Evolutionary conservation across 53 echinoderm and acorn worm species (phyloP).

Genomic region (Paracentrotus lividus): DNA sequence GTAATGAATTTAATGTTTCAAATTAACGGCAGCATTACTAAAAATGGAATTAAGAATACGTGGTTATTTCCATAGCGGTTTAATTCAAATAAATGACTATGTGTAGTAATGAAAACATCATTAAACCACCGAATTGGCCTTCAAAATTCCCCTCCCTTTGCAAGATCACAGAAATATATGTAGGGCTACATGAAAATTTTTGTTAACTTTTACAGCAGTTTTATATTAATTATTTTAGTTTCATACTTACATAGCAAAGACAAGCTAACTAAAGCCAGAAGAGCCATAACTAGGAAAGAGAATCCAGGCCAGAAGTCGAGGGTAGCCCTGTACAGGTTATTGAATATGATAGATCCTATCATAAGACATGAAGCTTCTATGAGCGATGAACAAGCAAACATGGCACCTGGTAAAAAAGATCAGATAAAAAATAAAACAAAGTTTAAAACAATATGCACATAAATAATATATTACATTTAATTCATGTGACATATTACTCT

Average conservation of each 20-base stretch:
- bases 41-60: too few species aligned
- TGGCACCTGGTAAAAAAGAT: conserved; percentile 77
- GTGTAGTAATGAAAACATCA: too few species aligned
- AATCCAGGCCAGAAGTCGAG: conserved; percentile 87
- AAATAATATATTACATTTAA: not conserved
- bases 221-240: too few species aligned
- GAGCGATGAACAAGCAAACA: conserved; percentile 86
- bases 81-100: too few species aligned
- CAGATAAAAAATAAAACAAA: not conserved
- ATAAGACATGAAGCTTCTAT: conserved; percentile 73
- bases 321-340: conserved; percentile 82
- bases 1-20: too few species aligned
- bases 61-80: too few species aligned
- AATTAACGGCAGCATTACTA: too few species aligned
- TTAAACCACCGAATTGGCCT: too few species aligned
- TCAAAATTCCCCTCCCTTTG: not conserved
- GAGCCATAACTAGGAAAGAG: conserved; percentile 85
- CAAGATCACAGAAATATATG: too few species aligned
- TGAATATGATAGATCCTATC: conserved; percentile 80
- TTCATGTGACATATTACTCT: too few species aligned
- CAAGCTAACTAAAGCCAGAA: conserved; percentile 62
- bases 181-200: too few species aligned
- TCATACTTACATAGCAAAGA: conserved; percentile 79
- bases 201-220: too few species aligned
- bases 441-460: not conserved